A percentile compares a stretch with the other conserved stretches of the same genome.
These are phyloP conservation scores for Neodiprion fabricii DNA, from an alignment of 1,140 invertebrate species.

Conservation along the genomic window DNA sequence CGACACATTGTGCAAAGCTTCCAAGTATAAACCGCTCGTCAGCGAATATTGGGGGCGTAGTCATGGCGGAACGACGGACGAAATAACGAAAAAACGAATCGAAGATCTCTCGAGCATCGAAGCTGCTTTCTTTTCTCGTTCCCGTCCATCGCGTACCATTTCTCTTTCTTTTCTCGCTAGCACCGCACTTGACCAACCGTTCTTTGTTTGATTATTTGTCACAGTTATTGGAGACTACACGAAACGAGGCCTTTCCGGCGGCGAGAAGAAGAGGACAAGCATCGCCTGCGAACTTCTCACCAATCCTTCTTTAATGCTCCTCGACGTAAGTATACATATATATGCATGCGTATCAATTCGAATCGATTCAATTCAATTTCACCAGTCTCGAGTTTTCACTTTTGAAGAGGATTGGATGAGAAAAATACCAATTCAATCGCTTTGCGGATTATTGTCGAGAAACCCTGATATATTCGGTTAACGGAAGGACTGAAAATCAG, in stretches of 20 bases:
- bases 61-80: neutral
- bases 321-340: slow-evolving; percentile 74
- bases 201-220: slow-evolving; percentile 30
- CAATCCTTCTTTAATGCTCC: slow-evolving; percentile 82
- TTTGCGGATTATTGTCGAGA: no score
- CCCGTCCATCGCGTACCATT: neutral
- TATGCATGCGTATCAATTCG: neutral
- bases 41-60: no score
- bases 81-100: neutral
- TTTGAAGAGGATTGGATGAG: no score
- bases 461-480: no score
- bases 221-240: slow-evolving; percentile 81
- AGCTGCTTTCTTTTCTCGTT: neutral
- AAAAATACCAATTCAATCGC: no score
- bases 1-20: no score
- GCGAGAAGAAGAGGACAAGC: slow-evolving; percentile 86
- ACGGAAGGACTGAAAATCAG: no score
- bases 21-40: no score
- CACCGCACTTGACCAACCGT: neutral
- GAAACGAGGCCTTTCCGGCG: slow-evolving; percentile 81
- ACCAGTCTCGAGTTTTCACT: neutral
- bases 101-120: neutral
- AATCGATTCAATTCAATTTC: neutral
- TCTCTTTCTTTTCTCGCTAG: neutral
- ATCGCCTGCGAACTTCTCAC: slow-evolving; percentile 88